These are phyloP conservation scores for Discoglossus pictus DNA, from an alignment of 2,797 vertebrate genomes.

Conservation along the genomic window DNA sequence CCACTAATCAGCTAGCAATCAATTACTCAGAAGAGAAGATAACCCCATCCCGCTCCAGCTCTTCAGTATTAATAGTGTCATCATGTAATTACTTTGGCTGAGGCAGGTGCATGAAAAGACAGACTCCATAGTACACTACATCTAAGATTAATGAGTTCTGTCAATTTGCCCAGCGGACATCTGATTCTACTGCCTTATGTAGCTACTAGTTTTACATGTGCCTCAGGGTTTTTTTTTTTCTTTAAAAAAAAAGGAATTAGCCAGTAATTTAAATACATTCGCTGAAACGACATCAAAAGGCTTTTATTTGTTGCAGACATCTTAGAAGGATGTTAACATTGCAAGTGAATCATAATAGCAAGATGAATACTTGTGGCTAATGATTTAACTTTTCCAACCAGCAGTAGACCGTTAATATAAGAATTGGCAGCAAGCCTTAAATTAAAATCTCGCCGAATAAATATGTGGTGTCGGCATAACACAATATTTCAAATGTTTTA, in stretches of 20 bases:
- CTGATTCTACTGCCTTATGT: constrained; percentile 74
- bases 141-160: constrained; percentile 84
- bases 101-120: constrained; percentile 78
- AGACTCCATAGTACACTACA: constrained; percentile 69
- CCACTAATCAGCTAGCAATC: constrained; percentile 82
- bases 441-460: not conserved
- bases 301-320: constrained; percentile 56
- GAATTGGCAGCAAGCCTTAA: not conserved
- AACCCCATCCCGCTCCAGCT: constrained; percentile 72
- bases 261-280: constrained; percentile 67
- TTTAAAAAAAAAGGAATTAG: constrained; percentile 56
- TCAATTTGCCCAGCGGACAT: constrained; percentile 78
- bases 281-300: constrained; percentile 44
- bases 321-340: constrained; percentile 48
- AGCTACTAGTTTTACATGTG: constrained; percentile 71
- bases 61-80: constrained; percentile 78
- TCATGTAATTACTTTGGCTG: constrained; percentile 80
- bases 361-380: constrained; percentile 49
- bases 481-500: constrained; percentile 16
- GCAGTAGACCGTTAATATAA: constrained; percentile 10
- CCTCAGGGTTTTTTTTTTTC: constrained; percentile 55
- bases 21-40: constrained; percentile 78
- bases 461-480: not conserved
- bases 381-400: constrained; percentile 54
- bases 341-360: constrained; percentile 40